phyloP scores from a whole-genome alignment of 2,797 vertebrate species.

The Fundulus diaphanus region DNA sequence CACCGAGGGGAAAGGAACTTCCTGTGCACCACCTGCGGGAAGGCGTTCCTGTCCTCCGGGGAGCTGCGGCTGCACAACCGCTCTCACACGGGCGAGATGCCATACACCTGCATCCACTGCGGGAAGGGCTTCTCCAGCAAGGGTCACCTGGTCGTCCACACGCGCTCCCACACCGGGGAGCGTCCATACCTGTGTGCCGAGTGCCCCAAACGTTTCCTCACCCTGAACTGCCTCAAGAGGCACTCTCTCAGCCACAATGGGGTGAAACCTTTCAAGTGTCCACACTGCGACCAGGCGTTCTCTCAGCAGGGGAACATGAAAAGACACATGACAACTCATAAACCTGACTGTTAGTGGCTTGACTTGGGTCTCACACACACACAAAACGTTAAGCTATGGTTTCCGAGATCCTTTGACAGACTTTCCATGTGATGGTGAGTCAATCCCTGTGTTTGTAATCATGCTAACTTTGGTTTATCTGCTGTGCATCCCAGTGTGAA shows the following conservation, averaged over 20 bases:
- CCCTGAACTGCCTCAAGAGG: constrained; percentile 68
- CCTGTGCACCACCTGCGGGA: constrained; percentile 72
- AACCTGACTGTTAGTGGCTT: constrained; percentile 21
- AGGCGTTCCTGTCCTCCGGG: constrained; percentile 68
- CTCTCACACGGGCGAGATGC: constrained; percentile 70
- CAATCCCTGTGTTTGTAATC: background rate
- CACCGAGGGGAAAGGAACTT: constrained; percentile 71
- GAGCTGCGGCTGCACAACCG: constrained; percentile 71
- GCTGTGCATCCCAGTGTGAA: background rate
- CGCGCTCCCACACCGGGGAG: constrained; percentile 72
- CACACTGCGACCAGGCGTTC: constrained; percentile 63
- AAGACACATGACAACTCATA: constrained; percentile 69
- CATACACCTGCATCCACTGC: constrained; percentile 70
- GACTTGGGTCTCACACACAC: background rate
- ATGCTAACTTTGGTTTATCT: background rate
- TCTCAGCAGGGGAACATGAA: constrained; percentile 74
- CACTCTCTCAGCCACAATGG: constrained; percentile 73
- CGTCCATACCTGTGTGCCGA: constrained; percentile 64
- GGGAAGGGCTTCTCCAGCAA: constrained; percentile 73
- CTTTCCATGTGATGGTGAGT: background rate
- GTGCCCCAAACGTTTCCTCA: constrained; percentile 72
- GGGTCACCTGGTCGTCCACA: constrained; percentile 67
- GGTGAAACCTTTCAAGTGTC: constrained; percentile 69
- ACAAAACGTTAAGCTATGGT: background rate
- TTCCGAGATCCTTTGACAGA: background rate